phyloP scores from a whole-genome alignment of 1,140 invertebrate species.

The Melipona quadrifasciata region DNA sequence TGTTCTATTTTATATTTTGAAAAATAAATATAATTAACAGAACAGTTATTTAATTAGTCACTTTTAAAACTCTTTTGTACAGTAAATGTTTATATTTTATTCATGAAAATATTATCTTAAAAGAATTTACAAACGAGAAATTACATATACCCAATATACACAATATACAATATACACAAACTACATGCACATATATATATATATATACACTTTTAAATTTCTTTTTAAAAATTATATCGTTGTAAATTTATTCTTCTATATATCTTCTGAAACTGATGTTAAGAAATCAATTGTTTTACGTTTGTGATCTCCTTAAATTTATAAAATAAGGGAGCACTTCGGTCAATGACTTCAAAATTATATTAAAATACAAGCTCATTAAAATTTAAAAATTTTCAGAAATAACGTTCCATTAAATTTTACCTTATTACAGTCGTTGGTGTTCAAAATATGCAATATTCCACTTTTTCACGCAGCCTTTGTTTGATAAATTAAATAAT shows the following conservation, averaged over 20 bases:
- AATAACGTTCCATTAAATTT: not conserved
- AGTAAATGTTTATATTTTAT: not conserved
- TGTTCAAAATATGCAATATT: not conserved
- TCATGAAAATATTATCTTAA: not conserved
- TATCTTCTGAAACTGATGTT: not conserved
- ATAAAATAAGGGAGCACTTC: not conserved
- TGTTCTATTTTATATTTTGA: not conserved
- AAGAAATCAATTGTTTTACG: not conserved
- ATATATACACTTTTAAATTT: not conserved
- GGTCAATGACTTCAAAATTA: constrained; percentile 44
- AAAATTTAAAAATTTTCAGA: not conserved
- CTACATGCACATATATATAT: not conserved
- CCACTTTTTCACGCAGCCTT: constrained; percentile 29
- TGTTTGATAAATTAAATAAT: constrained; percentile 44
- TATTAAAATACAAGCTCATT: not conserved
- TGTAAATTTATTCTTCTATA: not conserved
- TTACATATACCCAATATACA: too few relatives aligned
- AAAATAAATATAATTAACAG: not conserved
- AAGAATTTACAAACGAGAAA: not conserved
- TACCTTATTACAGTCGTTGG: not conserved
- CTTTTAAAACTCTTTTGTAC: not conserved
- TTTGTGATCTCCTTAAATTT: not conserved
- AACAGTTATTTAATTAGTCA: not conserved
- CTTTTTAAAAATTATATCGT: not conserved
- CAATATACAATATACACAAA: not conserved